Evolutionary conservation across 2,113 vertebrate species (phyloP).

Genomic region (Brevimyrus niger): DNA sequence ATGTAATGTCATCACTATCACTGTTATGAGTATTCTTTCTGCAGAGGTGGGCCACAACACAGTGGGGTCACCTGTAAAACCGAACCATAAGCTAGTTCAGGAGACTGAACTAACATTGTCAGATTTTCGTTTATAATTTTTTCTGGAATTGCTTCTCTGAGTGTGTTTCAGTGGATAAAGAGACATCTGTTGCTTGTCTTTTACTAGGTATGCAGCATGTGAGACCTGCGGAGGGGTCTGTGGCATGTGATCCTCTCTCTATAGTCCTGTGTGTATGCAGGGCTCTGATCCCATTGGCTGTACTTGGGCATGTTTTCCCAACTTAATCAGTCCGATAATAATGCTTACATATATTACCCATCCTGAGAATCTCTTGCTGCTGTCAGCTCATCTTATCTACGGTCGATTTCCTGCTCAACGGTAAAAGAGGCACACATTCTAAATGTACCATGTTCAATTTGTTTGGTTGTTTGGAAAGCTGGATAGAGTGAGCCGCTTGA

Average conservation of each 20-base stretch:
- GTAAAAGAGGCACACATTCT: not conserved
- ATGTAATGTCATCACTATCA: not conserved
- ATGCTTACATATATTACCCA: not conserved
- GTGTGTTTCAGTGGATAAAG: not conserved
- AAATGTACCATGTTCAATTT: not conserved
- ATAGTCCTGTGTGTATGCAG: not conserved
- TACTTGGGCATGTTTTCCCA: not conserved
- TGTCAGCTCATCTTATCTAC: not conserved
- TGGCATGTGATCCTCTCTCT: not conserved
- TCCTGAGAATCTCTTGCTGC: not conserved
- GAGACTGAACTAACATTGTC: not conserved
- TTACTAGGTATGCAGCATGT: not conserved
- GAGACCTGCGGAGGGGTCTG: not conserved
- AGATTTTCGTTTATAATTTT: not conserved
- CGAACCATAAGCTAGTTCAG: not conserved
- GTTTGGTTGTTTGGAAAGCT: not conserved
- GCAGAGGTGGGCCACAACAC: not conserved
- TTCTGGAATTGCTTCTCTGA: not conserved
- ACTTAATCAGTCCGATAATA: not conserved
- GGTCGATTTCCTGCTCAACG: not conserved
- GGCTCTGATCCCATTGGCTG: not conserved
- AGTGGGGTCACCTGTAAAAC: not conserved
- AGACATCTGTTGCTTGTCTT: not conserved
- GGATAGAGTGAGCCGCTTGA: not conserved
- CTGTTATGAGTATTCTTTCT: not conserved